Conservation (phyloP, 2,888 invertebrate species). For the Eumerus sabulonum region DNA sequence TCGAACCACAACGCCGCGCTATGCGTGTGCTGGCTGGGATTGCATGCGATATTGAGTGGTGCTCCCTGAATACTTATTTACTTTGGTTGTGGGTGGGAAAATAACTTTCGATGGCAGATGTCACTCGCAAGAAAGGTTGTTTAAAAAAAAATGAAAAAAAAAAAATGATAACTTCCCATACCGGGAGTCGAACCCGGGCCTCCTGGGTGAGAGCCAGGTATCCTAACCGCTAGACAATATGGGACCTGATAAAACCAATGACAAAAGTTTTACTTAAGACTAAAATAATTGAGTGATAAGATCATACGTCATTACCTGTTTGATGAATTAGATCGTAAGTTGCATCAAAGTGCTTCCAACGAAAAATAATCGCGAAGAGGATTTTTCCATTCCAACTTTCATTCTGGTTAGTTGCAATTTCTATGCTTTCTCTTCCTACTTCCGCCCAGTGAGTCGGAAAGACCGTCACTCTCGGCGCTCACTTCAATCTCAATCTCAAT, state of each 20-base stretch:
- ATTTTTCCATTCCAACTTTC: too few species aligned
- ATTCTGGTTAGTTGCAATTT: too few species aligned
- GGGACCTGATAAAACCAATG: conserved; percentile 70
- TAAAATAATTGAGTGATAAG: not conserved
- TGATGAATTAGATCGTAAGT: too few species aligned
- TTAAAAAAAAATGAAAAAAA: conserved; percentile 4
- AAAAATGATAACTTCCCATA: conserved; percentile 82
- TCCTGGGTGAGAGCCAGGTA: conserved; percentile 77
- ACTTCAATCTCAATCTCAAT: conserved; percentile 34
- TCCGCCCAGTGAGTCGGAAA: not conserved
- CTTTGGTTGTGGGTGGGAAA: too few species aligned
- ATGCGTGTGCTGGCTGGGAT: not conserved
- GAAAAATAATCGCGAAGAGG: too few species aligned
- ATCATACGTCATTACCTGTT: too few species aligned
- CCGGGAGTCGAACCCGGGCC: conserved; percentile 92
- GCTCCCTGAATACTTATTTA: conserved; percentile 39
- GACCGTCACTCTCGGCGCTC: conserved; percentile 27
- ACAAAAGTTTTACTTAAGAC: not conserved
- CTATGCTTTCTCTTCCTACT: too few species aligned
- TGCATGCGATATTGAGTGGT: conserved; percentile 14
- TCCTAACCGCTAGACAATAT: conserved; percentile 77
- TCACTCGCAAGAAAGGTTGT: not conserved
- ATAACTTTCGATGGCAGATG: conserved; percentile 13
- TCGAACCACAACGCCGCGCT: conserved; percentile 2
- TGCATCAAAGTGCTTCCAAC: too few species aligned